Evolutionary conservation across 2,113 vertebrate species (phyloP).

Genomic region (Chrysochloris asiatica): DNA sequence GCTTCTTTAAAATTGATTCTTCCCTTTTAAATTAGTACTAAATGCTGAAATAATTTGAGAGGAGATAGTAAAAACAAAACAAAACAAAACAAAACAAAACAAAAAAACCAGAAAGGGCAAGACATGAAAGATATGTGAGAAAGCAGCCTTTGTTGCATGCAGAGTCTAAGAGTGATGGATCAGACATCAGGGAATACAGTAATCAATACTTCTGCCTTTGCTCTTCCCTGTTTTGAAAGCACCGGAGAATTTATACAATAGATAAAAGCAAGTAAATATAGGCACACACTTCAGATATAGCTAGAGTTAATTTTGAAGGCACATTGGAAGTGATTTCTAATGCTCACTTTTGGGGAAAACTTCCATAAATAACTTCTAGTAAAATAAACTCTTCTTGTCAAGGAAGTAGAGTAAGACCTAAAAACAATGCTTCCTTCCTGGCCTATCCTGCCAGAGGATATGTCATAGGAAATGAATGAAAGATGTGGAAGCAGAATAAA

Average conservation of each 20-base stretch:
- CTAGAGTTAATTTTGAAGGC: background rate
- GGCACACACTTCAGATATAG: background rate
- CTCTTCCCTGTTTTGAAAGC: conserved; percentile 38
- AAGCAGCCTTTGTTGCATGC: background rate
- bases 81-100: too few species aligned
- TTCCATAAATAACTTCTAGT: background rate
- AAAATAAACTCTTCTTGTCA: conserved; percentile 9
- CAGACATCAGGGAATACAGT: background rate
- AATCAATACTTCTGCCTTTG: background rate
- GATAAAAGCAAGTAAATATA: conserved; percentile 14
- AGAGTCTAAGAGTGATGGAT: conserved; percentile 14
- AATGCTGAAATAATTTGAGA: background rate
- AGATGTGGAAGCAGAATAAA: background rate
- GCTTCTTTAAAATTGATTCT: background rate
- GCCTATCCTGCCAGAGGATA: background rate
- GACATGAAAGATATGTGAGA: background rate
- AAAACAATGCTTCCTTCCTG: background rate
- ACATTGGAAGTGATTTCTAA: background rate
- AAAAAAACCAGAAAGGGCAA: background rate
- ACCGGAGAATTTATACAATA: background rate
- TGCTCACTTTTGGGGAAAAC: conserved; percentile 2
- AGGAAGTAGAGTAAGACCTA: background rate
- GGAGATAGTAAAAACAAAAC: background rate
- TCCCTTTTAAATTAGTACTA: background rate
- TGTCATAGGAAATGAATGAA: conserved; percentile 13